Evolutionary conservation across 2,797 vertebrate genomes (phyloP).

Genomic region (Alfaro cultratus): DNA sequence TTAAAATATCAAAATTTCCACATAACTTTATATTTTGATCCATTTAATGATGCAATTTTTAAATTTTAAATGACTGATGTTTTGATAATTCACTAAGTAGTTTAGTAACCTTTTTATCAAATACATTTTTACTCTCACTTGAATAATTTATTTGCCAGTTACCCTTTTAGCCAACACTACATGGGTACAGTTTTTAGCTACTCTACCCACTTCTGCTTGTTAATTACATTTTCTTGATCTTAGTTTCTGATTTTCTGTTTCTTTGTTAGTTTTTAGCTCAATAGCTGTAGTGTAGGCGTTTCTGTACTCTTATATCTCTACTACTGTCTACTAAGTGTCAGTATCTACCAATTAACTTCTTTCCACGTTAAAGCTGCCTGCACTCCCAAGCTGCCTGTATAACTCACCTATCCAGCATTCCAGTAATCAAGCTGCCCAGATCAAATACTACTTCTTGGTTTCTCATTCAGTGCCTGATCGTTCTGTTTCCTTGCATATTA

Average conservation of each 20-base stretch:
- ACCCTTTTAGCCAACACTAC: no score
- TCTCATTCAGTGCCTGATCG: neutral
- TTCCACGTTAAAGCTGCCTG: neutral
- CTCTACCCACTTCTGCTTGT: no score
- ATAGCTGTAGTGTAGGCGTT: neutral
- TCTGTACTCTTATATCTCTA: neutral
- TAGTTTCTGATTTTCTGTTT: neutral
- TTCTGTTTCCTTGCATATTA: neutral
- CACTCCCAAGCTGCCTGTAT: neutral
- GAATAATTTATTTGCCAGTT: no score
- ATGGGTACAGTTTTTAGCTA: no score
- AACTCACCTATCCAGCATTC: neutral
- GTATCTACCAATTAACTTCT: neutral
- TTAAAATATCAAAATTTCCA: no score
- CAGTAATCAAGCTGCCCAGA: neutral
- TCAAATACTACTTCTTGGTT: neutral
- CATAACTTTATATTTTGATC: no score
- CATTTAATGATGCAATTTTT: no score
- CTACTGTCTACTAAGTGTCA: neutral
- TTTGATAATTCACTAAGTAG: no score
- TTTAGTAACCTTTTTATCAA: no score
- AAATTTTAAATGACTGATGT: no score
- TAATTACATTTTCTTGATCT: no score
- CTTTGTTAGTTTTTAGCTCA: neutral
- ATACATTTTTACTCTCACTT: no score